Evolutionary conservation across 2,797 vertebrate genomes (phyloP).

Genomic region (Distichodus sexfasciatus): DNA sequence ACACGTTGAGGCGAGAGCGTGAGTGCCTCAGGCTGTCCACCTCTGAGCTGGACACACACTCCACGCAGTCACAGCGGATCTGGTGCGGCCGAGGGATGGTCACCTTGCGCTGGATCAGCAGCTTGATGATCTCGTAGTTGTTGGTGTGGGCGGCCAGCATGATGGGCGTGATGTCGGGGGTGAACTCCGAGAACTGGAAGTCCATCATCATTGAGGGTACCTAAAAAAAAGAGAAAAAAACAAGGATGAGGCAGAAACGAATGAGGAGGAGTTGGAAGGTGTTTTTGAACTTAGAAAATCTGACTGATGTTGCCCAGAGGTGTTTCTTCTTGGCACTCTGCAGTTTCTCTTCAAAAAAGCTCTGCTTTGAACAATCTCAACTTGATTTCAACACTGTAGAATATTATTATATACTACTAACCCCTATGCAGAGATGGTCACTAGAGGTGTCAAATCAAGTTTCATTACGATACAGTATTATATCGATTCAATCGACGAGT

Average conservation of each 20-base stretch:
- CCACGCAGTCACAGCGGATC: conserved; percentile 93
- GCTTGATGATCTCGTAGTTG: conserved; percentile 98
- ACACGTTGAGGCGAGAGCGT: conserved; percentile 91
- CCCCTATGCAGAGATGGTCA: no score
- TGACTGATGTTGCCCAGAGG: no score
- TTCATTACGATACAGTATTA: no score
- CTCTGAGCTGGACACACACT: conserved; percentile 94
- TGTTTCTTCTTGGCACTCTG: no score
- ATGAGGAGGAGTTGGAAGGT: no score
- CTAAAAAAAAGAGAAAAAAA: conserved; percentile 60
- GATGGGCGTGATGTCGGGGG: conserved; percentile 95
- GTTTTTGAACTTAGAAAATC: not conserved
- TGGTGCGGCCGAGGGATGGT: conserved; percentile 93
- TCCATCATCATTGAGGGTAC: conserved; percentile 97
- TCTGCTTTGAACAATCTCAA: no score
- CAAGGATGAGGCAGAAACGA: no score
- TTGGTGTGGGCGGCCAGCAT: conserved; percentile 98
- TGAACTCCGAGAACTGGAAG: conserved; percentile 96
- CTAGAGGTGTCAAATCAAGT: no score
- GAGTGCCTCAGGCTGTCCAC: conserved; percentile 95
- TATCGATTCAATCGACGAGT: no score
- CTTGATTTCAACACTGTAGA: no score
- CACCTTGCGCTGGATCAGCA: conserved; percentile 92
- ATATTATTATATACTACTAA: no score
- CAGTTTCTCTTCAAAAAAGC: no score